Base-by-base conservation (phyloP, 2,888 invertebrate genomes). In the Spilarctia lutea region DNA sequence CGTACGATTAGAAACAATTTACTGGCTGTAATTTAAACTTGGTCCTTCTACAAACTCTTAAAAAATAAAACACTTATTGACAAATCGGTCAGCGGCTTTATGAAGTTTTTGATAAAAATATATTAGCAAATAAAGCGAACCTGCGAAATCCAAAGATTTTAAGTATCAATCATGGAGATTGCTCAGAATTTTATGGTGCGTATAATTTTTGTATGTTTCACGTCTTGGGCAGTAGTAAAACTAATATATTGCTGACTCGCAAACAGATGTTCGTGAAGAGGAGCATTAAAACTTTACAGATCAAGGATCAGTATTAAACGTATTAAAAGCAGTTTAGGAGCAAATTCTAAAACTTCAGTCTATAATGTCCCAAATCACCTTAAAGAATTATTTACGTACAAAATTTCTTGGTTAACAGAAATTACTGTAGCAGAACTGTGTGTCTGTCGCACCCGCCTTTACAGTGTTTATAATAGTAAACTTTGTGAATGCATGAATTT, bases 101-200 rank as follows among this genome's bases (percentile, higher is more conserved):
- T 68, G 67, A 76, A 76, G 77, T 80, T 83, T 83, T 83, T 77
- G 72, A 76, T 74, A 74, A 75, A 73, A 77, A 80, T 79, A 76
- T 79, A 75, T 60, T 45, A 65, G 69, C 35, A 75, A 73, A 71
- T 20, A 42, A 68, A 69, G 11, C 42, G 30, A 69, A 72, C 24
- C 27, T 68, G 18, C 24, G 68, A 48, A 48, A 65, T 70, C 66
- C 45, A 8, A 66, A 67, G 39, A 48, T 67, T 42, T 48, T 75
- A 63, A 60, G 72, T 20, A 45, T 63, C 33, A 71, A 79, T 77
- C 73, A 95, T 95, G 95, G 95, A 95, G 83, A 95, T 95, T 71
- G 94, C 94, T 0, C 92, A 88, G 73, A 95, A 95, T 84, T 95
- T 83, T 85, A 95, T 95, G 95, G 95, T 94, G 74, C 75, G 85